Evolutionary conservation across 53 echinoderm and acorn worm species (phyloP), one percentile per base, ranked within the genome.

Genomic region (Zoroaster sp.): DNA sequence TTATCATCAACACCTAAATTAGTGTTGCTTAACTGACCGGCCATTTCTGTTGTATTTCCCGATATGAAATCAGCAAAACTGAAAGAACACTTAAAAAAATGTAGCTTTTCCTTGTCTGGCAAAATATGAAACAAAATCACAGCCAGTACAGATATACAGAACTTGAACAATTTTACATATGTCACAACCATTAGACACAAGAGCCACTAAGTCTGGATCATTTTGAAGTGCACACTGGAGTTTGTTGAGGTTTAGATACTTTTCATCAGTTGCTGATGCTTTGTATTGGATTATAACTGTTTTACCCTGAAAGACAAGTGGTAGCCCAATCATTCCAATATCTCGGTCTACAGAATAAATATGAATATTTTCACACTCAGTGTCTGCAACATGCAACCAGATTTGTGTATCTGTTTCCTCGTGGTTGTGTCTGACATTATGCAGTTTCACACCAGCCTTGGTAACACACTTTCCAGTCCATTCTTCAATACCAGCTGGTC

Each of bases 51-150:
- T 7, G 23, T 30, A 45, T 13, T 30, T 47, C 69, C 83, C 41
- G 89, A 69, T 51, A 94, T 91, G 43, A 94, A 94, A 25, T 71
- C 18, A 72, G 81, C 73, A 86, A 71, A n/a, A 91, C 59, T 91
- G 88, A 59, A 77, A 89, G 45, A 94, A 83, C 8, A 59, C 71
- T 11, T 94, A 86, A 5, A 91, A 39, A 40, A 94, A 92, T 40
- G 63, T 89, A n/a, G 70, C 74, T 59, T 94, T 94, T 2, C 89
- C 89, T 4, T 83, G 74, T 17, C 83, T 43, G 4, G 72, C 80
- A 87, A 94, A 94, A 43, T 86, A 92, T 20, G 94, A 94, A 0
- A 94, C 94, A 92, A 94, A 94, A 71, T 94, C 94, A 43, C 94
- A 94, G 25, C 94, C 94, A n/a, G 88, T 65, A 15, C 67, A 83